Base-by-base conservation (phyloP, 2,888 invertebrate genomes). In the Sarcophaga caerulescens region DNA sequence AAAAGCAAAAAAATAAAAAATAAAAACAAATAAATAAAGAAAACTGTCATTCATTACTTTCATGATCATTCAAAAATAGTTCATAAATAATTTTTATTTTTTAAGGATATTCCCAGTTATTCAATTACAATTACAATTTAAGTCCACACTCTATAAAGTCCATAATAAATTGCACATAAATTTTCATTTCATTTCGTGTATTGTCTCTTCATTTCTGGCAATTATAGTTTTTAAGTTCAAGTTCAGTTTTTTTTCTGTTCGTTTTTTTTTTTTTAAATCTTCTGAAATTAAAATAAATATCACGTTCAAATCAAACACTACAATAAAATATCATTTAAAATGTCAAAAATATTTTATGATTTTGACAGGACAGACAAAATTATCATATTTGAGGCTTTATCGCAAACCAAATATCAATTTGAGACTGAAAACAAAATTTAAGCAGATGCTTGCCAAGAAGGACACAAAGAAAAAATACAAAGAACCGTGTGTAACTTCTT, bases 321-420 rank as follows among this genome's bases (percentile, higher is more conserved):
- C 11, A 12, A 11, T 3, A 23, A 75, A 47, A 75, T 66, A 80
- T 84, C 70, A 81, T 74, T 77, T 60, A 78, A 86, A 75, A 68
- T 86, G 86, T 86, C 86, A 84, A 86, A 86, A 80, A 77, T 83
- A 78, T 86, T 78, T 83, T 74, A 83, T 71, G 73, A 74, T 73
- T 62, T 74, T 25, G 17, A 60, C 74, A 45, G 21, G 21, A 23
- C 21, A 11, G 21, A 59, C 44, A 59, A 71, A 63, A 66, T 80
- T 52, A 25, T 60, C 59, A 75, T 84, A 52, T 75, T 76, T 25
- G n/a, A 71, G 68, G 2, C 74, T 70, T 81, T 84, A 86, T 86
- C 86, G 66, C 66, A 84, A 78, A 75, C 74, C 75, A 84, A 84
- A 81, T 77, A 86, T 81, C 85, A 73, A 25, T 52, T 52, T 52